Evolutionary conservation across 2,113 vertebrate genomes (phyloP).

Genomic region (Trichomycterus rosablanca): DNA sequence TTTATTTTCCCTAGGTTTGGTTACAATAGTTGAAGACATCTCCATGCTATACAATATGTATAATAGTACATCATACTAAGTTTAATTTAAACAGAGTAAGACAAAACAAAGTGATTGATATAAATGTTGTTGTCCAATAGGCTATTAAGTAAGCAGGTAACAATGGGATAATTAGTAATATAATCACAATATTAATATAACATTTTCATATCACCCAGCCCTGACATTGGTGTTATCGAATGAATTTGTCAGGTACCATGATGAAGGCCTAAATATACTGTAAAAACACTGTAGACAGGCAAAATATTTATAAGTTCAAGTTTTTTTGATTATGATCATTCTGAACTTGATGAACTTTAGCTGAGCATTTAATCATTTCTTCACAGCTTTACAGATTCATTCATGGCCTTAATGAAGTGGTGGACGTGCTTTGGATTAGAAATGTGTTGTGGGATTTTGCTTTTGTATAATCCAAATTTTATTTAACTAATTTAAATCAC

Average conservation of each 20-base stretch:
- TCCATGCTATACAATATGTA: too few relatives aligned
- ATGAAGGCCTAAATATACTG: background rate
- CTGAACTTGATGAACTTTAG: constrained; percentile 5
- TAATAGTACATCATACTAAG: too few relatives aligned
- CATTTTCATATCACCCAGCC: background rate
- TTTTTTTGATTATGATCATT: too few relatives aligned
- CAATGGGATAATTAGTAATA: constrained; percentile 28
- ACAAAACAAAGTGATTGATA: too few relatives aligned
- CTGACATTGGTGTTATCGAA: background rate
- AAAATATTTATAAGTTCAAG: too few relatives aligned
- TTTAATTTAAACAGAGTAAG: too few relatives aligned
- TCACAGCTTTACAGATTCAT: constrained; percentile 11
- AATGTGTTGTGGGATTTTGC: constrained; percentile 20
- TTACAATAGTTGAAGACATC: too few relatives aligned
- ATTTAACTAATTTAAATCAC: constrained; percentile 59
- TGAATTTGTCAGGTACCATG: constrained; percentile 35
- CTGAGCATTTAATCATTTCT: constrained; percentile 11
- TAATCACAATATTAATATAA: constrained; percentile 7
- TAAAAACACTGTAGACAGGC: constrained; percentile 14
- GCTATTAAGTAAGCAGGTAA: too few relatives aligned
- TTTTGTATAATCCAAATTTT: constrained; percentile 18
- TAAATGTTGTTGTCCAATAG: too few relatives aligned
- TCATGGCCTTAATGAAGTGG: constrained; percentile 25
- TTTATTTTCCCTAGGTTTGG: too few relatives aligned
- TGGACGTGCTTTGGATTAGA: constrained; percentile 23